Evolutionary conservation across 2,888 invertebrate species (phyloP), one percentile per base, ranked within the genome.

Genomic region (Thymelicus lineola): DNA sequence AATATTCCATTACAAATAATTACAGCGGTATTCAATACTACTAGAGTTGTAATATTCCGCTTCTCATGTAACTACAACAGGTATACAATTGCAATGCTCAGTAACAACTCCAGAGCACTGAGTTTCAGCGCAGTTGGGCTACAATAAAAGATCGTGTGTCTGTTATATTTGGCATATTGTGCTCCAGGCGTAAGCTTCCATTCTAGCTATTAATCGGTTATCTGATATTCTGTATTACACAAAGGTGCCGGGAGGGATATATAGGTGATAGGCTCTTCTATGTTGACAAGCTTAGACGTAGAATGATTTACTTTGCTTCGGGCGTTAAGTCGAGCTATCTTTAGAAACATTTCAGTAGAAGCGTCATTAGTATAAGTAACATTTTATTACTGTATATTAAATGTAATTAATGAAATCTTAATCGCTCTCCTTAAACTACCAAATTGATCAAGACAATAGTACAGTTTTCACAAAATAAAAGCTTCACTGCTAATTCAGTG

Each of bases 191-290:
- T 50, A 50, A 50, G 48, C 48, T n/a, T 17, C 9, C 17, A 50
- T 50, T 50, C 48, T 50, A 50, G 17, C 48, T 15, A 50, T 50
- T 50, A 50, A 50, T 50, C 48, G 48, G 48, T 6, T 15, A 50
- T 50, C 48, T 17, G 9, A 50, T 50, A 50, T 17, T 50, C 48
- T 17, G 9, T 9, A 42, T 15, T 12, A 17, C 17, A 7, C 17
- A 50, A 50, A 17, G 48, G 17, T 17, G 48, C 48, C 17, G 15
- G 15, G 15, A 50, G 48, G 48, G 15, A 17, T 17, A 17, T 17
- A 50, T 17, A 17, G n/a, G n/a, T 17, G 48, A 50, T 50, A 15
- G n/a, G 10, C 9, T n/a, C 14, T 45, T 45, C 45, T 45, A 45
- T 12, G 48, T 15, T 50, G 48, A 50, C 48, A 7, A 12, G 48